A percentile compares a stretch with the other conserved stretches of the same genome.
phyloP scores from a whole-genome alignment of 2,797 vertebrate species.

The Poecilia wingei region DNA sequence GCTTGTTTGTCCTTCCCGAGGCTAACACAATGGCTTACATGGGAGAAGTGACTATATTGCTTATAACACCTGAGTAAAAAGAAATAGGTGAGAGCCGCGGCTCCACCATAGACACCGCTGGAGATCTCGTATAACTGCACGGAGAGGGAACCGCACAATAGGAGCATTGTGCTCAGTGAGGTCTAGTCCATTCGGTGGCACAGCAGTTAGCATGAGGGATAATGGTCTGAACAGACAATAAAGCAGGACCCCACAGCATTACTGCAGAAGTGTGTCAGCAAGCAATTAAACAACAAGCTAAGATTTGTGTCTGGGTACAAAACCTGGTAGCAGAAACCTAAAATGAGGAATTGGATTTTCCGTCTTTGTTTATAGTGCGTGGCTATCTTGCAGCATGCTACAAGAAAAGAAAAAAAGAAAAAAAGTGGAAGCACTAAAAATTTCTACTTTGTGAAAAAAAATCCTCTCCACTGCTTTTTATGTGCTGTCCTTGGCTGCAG shows the following conservation, averaged over 20 bases:
- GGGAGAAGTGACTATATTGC: constrained; percentile 10
- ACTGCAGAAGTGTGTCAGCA: constrained; percentile 17
- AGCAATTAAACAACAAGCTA: constrained; percentile 22
- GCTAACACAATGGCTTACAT: constrained; percentile 5
- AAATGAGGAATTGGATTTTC: constrained; percentile 25
- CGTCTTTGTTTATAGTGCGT: constrained; percentile 6
- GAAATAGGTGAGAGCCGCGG: background rate
- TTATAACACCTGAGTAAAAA: background rate
- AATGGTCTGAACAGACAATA: constrained; percentile 18
- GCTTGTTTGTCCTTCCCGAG: constrained; percentile 28
- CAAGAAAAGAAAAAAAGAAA: background rate
- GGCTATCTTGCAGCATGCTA: constrained; percentile 4
- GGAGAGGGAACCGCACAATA: constrained; percentile 6
- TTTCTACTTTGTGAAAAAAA: background rate
- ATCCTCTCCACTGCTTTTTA: constrained; percentile 19
- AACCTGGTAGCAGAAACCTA: constrained; percentile 3
- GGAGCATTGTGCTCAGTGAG: constrained; percentile 24
- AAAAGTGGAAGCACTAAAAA: constrained; percentile 6
- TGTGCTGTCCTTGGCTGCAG: constrained; percentile 17
- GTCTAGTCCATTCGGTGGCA: constrained; percentile 14
- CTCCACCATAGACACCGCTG: background rate
- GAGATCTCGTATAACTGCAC: constrained; percentile 8
- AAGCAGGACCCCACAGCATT: constrained; percentile 18
- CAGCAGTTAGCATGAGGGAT: constrained; percentile 31
- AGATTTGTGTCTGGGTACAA: background rate